Base-by-base conservation (phyloP, 2,888 invertebrate genomes). In the Mellilla xanthometata region DNA sequence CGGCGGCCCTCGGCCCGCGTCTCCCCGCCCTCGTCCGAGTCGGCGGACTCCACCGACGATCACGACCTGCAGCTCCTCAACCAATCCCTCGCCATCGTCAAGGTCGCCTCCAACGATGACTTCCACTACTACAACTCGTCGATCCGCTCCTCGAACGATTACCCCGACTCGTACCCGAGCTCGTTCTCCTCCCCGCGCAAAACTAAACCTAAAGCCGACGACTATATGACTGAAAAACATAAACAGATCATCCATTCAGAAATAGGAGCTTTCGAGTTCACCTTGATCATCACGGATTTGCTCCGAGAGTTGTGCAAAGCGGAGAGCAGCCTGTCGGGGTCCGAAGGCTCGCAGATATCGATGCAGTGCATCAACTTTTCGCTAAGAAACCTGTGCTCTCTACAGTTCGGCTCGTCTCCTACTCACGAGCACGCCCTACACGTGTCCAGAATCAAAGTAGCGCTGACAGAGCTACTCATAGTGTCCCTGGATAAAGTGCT, bases 291-390 rank as follows among this genome's bases (percentile, higher is more conserved):
- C 31, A 86, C 91, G 1, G 91, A 92, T 46, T 63, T 93, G 29
- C 69, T 93, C 2, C 90, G 91, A 45, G 90, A 90, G 40, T 60
- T 92, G 23, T 90, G 91, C 29, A 86, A 86, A 38, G 86, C 91
- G 6, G 91, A 92, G 51, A 85, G 84, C 59, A 82, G 88, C 39
- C 67, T 90, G 0, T 81, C 88, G 0, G 87, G 89, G 0, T 84
- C 91, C 0, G 91, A 91, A 48, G 91, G 90, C 0, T 88, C 91
- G 0, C 90, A 88, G 50, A 87, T 91, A 41, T 91, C 91, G 0
- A 85, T 92, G 59, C 92, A 92, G 50, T 91, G 92, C 13, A 79
- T 93, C 0, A 92, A 92, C 62, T 93, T 93, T 56, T 84, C 93
- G 0, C 55, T 93, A 23, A 90, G 92, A 39, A 92, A 91, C 40